Conservation (phyloP, 2,797 vertebrate species). For the Pelochelys cantorii region DNA sequence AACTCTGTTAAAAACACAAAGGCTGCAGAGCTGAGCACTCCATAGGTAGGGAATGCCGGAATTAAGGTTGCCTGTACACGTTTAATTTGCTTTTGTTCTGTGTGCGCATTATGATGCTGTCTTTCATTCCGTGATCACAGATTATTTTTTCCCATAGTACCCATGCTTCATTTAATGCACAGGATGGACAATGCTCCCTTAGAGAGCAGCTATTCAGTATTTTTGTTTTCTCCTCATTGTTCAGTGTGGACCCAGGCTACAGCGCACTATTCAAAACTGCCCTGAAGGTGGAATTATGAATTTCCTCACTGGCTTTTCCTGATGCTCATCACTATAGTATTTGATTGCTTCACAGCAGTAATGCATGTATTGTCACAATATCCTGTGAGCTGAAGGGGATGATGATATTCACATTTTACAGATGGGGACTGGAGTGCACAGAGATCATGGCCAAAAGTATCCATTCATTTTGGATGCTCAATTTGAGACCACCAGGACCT, state of each 20-base stretch:
- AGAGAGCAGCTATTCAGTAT: neutral
- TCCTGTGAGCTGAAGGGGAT: neutral
- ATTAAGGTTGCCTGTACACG: neutral
- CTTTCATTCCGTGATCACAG: neutral
- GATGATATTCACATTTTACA: neutral
- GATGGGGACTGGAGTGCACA: neutral
- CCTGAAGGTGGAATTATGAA: neutral
- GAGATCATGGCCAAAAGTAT: neutral
- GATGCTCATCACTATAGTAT: neutral
- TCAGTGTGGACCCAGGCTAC: neutral
- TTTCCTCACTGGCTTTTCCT: neutral
- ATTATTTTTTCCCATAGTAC: neutral
- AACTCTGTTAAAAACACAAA: neutral
- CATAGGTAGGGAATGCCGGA: neutral
- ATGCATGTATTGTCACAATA: neutral
- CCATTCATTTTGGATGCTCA: neutral
- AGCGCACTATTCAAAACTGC: neutral
- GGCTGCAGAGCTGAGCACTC: neutral
- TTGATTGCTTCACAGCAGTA: neutral
- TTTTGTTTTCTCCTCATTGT: neutral
- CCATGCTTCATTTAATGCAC: fast-evolving
- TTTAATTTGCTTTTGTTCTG: neutral
- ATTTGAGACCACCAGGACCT: neutral
- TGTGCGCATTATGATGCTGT: neutral
- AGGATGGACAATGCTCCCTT: neutral